Base-by-base conservation (phyloP, 1,140 invertebrate species). In the Leptinotarsa defecta region DNA sequence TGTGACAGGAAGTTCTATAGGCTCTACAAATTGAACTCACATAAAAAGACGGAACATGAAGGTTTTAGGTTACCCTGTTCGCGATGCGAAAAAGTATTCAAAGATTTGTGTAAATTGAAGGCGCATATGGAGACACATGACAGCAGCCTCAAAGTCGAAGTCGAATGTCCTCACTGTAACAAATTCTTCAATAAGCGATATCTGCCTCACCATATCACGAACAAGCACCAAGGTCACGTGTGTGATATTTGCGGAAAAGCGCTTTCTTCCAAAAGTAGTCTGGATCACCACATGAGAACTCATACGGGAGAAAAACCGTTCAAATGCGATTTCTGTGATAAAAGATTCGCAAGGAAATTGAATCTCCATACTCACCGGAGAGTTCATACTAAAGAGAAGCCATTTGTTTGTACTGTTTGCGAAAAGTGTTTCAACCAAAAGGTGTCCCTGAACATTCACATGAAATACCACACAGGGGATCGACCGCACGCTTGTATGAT, bases 271-370 rank as follows among this genome's bases (percentile, higher is more conserved):
- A 90, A 89, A 24, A 83, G 76, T n/a, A 82, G 78, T 15, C 76
- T 84, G 68, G 82, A 74, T 20, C 76, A 79, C 6, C 84, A 84
- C 74, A 89, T 92, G 75, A 86, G 92, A 78, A 92, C 91, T 15
- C 93, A 95, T 79, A 94, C 93, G 0, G 91, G 91, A 0, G 91
- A 92, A 77, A 85, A 89, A 74, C 92, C 91, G 0, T 92, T 92
- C 79, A 85, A 89, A 68, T 90, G 92, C 77, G 89, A 90, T 61
- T 75, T 81, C 4, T 86, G 87, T 2, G 89, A 88, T 0, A 86
- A 83, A 34, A 73, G 68, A 17, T 84, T 84, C 48, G 71, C 75
- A 5, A 81, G 74, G 3, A 82, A 82, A 43, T 81, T 79, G 11
- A 81, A 78, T 20, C 78, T 84, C 48, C 80, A 71, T 17, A 75